These are phyloP conservation scores for Nomada hirtipes DNA, from an alignment of 2,888 invertebrate genomes.

Conservation along the genomic window DNA sequence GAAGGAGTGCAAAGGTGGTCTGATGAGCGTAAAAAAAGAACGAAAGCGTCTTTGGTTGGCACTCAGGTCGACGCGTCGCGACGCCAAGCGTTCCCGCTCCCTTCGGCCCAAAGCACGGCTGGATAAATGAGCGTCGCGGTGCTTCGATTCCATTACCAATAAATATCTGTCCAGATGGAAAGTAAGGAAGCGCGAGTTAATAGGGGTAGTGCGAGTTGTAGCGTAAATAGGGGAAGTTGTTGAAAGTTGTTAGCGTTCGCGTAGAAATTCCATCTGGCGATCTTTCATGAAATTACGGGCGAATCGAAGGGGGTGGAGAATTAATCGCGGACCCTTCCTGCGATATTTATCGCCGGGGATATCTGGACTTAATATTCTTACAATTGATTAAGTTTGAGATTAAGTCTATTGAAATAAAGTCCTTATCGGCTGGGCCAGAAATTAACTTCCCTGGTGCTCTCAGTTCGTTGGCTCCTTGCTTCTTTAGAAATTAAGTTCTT, in stretches of 20 bases:
- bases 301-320: background rate
- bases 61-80: constrained; percentile 25
- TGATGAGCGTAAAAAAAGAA: constrained; percentile 59
- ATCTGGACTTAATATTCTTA: too few species aligned
- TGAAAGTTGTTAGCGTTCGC: constrained; percentile 13
- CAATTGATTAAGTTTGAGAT: too few species aligned
- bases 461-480: too few species aligned
- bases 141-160: constrained; percentile 57
- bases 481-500: too few species aligned
- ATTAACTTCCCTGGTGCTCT: too few species aligned
- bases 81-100: constrained; percentile 17
- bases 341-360: too few species aligned
- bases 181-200: constrained; percentile 22
- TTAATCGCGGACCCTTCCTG: background rate
- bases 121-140: constrained; percentile 37
- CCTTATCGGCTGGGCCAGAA: too few species aligned
- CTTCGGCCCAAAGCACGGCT: background rate
- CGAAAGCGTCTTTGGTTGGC: constrained; percentile 31
- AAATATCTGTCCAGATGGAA: constrained; percentile 32
- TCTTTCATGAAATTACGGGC: background rate
- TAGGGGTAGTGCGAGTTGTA: constrained; percentile 4
- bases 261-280: constrained; percentile 10
- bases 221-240: constrained; percentile 28
- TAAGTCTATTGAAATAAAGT: too few species aligned
- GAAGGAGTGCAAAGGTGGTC: constrained; percentile 40